Evolutionary conservation across 2,888 invertebrate species (phyloP).

Genomic region (Campopleginae sp.): DNA sequence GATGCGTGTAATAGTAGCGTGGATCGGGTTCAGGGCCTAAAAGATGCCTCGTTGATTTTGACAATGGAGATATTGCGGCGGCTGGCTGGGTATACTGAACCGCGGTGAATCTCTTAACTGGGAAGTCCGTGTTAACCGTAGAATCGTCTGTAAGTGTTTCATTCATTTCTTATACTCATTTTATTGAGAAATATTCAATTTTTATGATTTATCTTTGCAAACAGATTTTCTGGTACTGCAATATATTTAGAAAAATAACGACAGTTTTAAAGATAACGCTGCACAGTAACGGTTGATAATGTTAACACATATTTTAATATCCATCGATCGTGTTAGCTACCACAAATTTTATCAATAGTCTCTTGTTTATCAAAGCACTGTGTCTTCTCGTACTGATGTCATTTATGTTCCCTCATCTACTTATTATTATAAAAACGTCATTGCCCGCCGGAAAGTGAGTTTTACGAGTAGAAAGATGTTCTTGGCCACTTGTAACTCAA

Average conservation of each 20-base stretch:
- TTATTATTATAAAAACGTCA: background rate
- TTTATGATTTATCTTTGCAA: background rate
- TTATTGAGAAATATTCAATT: background rate
- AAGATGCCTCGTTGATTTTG: constrained; percentile 92
- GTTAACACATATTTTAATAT: background rate
- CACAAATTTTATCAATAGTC: background rate
- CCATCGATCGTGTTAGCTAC: background rate
- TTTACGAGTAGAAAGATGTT: too few species aligned
- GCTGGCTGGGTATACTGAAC: constrained; percentile 93
- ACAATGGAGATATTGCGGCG: constrained; percentile 89
- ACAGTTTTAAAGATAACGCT: background rate
- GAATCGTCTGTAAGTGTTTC: constrained; percentile 86
- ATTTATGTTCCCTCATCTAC: background rate
- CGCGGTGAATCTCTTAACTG: constrained; percentile 90
- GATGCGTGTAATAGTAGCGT: constrained; percentile 88
- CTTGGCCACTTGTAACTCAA: too few species aligned
- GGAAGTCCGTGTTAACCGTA: constrained; percentile 90
- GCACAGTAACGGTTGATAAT: background rate
- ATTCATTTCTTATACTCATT: constrained; percentile 27
- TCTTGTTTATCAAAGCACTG: background rate
- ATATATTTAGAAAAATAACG: background rate
- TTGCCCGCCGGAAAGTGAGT: too few species aligned
- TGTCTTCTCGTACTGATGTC: background rate
- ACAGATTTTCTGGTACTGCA: background rate
- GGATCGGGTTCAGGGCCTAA: constrained; percentile 88